Base-by-base conservation (phyloP, 1,140 invertebrate species). In the Hestina assimilis region DNA sequence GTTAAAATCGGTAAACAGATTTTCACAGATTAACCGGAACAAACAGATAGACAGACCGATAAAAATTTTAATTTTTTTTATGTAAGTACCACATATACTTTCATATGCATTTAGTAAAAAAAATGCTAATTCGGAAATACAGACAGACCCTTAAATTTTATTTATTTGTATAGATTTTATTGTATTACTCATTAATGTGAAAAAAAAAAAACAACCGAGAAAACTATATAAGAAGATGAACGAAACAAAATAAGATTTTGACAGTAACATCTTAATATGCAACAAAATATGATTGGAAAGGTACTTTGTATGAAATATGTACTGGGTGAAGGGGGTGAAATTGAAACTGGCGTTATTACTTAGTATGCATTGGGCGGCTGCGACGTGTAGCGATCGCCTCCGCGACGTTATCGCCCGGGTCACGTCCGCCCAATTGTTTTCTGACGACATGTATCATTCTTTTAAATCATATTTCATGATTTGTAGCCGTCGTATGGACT, bases 351-450 rank as follows among this genome's bases (percentile, higher is more conserved):
- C 63, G 65, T 74, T 66, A 78, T 76, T 67, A 81, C 82, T 87
- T 87, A 77, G 84, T 87, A 87, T 87, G 84, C 84, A 87, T 87
- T 85, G 84, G 65, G 75, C 72, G 76, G 59, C 53, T 63, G 68
- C 66, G 73, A 71, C 70, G 75, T 72, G 79, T 74, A 57, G 72
- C 79, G 79, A 80, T 80, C 79, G 80, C 69, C 68, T 69, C 69
- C 68, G 61, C 66, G 72, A 65, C 69, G 63, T 63, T 69, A 75
- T 74, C 81, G 69, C 72, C 69, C 75, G 58, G 67, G 74, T 78
- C 84, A 86, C 84, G 84, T 87, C 71, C 72, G 64, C 73, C 73
- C 84, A 85, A 87, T 87, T 87, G 84, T 87, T 87, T 87, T 83
- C 81, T 86, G 84, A 87, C 81, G 84, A 83, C 79, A 75, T 76